Evolutionary conservation across 2,113 vertebrate genomes (phyloP).

Genomic region (Caranx ignobilis): DNA sequence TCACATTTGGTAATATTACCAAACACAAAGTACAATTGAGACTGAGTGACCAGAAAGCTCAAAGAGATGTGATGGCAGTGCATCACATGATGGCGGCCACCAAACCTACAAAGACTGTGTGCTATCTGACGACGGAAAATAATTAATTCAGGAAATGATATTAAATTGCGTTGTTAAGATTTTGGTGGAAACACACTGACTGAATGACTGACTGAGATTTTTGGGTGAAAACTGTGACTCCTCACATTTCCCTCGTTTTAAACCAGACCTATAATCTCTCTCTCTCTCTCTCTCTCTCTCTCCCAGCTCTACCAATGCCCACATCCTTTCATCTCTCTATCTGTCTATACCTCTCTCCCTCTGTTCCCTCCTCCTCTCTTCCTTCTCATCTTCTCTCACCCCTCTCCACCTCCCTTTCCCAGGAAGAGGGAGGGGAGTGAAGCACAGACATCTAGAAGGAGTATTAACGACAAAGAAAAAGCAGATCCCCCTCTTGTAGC

Average conservation of each 20-base stretch:
- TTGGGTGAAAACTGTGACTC: constrained; percentile 13
- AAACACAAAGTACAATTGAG: too few species aligned
- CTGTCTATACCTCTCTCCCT: constrained; percentile 3
- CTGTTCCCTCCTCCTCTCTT: constrained; percentile 3
- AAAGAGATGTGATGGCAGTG: background rate
- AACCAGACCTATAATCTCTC: constrained; percentile 15
- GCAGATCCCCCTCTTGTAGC: constrained; percentile 24
- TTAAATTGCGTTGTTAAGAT: background rate
- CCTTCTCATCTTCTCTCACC: background rate
- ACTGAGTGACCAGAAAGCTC: too few species aligned
- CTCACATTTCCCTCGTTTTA: constrained; percentile 5
- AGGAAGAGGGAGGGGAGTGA: background rate
- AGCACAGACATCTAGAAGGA: constrained; percentile 5
- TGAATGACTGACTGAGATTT: background rate
- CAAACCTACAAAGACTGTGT: background rate
- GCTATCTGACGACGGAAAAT: background rate
- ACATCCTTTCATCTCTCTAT: constrained; percentile 44
- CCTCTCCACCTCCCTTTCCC: background rate
- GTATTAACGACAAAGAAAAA: constrained; percentile 37
- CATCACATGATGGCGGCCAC: background rate
- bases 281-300: constrained; percentile 6
- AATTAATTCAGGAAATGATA: background rate
- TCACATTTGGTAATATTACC: too few species aligned
- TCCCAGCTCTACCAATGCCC: constrained; percentile 9
- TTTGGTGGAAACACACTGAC: background rate